Evolutionary conservation across 2,113 vertebrate genomes (phyloP).

Genomic region (Nesogale talazaci): DNA sequence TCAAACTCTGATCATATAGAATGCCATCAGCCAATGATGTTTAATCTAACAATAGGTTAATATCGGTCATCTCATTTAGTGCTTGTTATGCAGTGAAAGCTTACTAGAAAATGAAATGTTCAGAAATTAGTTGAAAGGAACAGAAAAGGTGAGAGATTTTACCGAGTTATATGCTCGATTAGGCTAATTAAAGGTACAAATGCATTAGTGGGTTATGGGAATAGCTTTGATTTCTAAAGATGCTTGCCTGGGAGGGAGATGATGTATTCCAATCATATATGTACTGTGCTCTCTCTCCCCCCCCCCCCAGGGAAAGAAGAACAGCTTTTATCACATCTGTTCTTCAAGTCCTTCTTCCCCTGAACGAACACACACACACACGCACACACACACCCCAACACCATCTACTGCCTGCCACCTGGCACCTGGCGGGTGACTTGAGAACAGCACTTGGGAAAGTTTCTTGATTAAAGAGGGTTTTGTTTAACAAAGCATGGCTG

Average conservation of each 20-base stretch:
- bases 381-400: not conserved
- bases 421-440: slow-evolving; percentile 51
- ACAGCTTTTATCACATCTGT: not conserved
- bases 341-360: not conserved
- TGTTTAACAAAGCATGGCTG: slow-evolving; percentile 71
- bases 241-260: slow-evolving; percentile 24
- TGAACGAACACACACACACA: too few relatives aligned
- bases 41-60: slow-evolving; percentile 78
- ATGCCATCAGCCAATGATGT: slow-evolving; percentile 57
- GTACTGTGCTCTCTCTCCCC: too few relatives aligned
- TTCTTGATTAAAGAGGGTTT: slow-evolving; percentile 67
- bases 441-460: slow-evolving; percentile 50
- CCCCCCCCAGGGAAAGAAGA: not conserved
- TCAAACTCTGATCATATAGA: slow-evolving; percentile 63
- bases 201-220: slow-evolving; percentile 56
- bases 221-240: slow-evolving; percentile 69
- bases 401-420: not conserved
- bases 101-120: slow-evolving; percentile 74
- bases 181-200: slow-evolving; percentile 76
- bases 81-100: slow-evolving; percentile 69
- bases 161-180: slow-evolving; percentile 22
- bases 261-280: not conserved
- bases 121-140: slow-evolving; percentile 76
- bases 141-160: slow-evolving; percentile 73
- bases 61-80: slow-evolving; percentile 72